Base-by-base conservation (phyloP, 1,140 invertebrate species). In the Eueides isabella region DNA sequence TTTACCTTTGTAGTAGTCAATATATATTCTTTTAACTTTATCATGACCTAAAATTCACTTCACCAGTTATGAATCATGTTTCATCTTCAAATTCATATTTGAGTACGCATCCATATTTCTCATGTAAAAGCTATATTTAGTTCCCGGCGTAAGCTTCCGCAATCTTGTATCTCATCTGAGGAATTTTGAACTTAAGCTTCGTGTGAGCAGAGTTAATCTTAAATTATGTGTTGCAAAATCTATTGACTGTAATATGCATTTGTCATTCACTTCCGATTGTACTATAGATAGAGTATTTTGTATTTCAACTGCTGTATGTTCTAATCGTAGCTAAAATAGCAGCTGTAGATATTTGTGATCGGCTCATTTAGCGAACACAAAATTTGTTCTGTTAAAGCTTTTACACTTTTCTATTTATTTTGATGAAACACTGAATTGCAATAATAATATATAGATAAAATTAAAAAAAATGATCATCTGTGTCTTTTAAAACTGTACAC, bases 51-150 rank as follows among this genome's bases (percentile, higher is more conserved):
- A 55, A 55, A 55, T 7, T 26, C n/a, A 23, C 48, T 19, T 44
- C 41, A 11, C 48, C 48, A 61, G 67, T 63, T 41, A 41, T 82
- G 73, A 74, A 76, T 81, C 66, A 66, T 62, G 67, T 81, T 81
- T 77, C 73, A 63, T 74, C 68, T 70, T 69, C 72, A 74, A 65
- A 73, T 61, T 38, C 61, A 67, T 76, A 71, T 72, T 72, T 72
- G 65, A 67, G 26, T 71, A 68, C 35, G 28, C 66, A 28, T 41
- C 30, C 74, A 63, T 71, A 76, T 72, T 72, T 71, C 68, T 72
- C 64, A 23, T 69, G 74, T 63, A 62, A 63, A 72, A 64, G 71
- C 72, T 82, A 80, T 81, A 81, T 82, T 78, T 80, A 76, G 80
- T 80, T 78, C 48, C 70, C 63, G 66, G 65, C 75, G 67, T 44